Evolutionary conservation across 2,888 invertebrate genomes (phyloP), one percentile per base, ranked within the genome.

Genomic region (Epinotia ramella): DNA sequence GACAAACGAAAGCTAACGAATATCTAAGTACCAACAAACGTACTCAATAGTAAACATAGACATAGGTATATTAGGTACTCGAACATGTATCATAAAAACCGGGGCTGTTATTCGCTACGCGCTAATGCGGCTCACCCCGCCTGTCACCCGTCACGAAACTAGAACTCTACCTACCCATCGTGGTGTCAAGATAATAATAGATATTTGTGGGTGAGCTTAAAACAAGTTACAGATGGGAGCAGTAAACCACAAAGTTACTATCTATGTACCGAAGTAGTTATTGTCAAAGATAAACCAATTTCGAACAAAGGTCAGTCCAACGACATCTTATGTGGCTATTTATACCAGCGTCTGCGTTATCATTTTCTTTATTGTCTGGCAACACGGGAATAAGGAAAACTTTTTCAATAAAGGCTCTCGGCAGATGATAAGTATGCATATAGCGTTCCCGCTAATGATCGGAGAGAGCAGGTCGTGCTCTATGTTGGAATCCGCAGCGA

Each of bases 341-440:
- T 77, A 77, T 75, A 77, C 77, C 28, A 46, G 33, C 66, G 73
- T 76, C 75, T 44, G 63, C 70, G 64, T 77, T 73, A 73, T 76
- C 73, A 73, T 76, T 72, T 63, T 72, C 71, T 67, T 76, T 76
- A 72, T 76, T 76, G 72, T 76, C 72, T 76, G 75, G 77, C 80
- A 79, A 81, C 77, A 79, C 67, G 78, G 56, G 73, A 77, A 83
- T 78, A 80, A 84, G 83, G 81, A 84, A 85, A 87, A 84, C 76
- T 82, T 84, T 81, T 83, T 80, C 79, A 84, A 82, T 85, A 84
- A 84, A 80, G 81, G 80, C 78, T 83, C 80, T 82, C 79, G 81
- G 78, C 79, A 78, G 82, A 83, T 84, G 80, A 83, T 88, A 84
- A 83, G 82, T 86, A 87, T 86, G 84, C 85, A 83, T 80, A 80